Percentiles rank a stretch among this genome's conserved stretches.
Conservation (phyloP, 2,797 vertebrate species). For the Clamator glandarius region DNA sequence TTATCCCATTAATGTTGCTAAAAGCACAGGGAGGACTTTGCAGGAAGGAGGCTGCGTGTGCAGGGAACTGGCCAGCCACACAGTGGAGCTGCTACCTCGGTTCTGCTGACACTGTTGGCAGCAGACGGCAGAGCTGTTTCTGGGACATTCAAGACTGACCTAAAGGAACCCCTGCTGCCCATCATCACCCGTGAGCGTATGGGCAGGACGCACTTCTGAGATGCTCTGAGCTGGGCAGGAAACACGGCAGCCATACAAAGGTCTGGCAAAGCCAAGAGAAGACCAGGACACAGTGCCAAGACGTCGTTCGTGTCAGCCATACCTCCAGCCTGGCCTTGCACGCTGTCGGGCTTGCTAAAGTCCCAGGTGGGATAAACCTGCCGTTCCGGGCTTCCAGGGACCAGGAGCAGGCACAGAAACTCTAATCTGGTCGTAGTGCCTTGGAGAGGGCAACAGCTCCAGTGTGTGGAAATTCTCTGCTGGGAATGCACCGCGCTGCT, state of each 20-base stretch:
- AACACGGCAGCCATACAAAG: neutral
- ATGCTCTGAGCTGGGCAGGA: neutral
- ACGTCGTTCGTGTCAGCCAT: neutral
- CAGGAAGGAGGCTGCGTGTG: neutral
- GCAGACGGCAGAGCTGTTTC: neutral
- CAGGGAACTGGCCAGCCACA: neutral
- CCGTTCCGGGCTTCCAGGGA: neutral
- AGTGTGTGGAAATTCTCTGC: neutral
- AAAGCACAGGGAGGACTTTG: neutral
- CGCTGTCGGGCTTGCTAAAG: accelerated
- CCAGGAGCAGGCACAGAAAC: neutral
- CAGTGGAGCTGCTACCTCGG: conserved; percentile 18
- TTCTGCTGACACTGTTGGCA: neutral
- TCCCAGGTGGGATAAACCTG: neutral
- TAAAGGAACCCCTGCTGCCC: neutral
- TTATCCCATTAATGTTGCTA: conserved; percentile 25
- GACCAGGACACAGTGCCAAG: neutral
- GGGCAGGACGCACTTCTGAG: neutral
- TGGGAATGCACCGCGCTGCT: accelerated
- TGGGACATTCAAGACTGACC: neutral
- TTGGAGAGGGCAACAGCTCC: neutral
- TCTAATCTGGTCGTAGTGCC: neutral
- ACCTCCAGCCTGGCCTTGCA: neutral
- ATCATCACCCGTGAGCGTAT: accelerated
- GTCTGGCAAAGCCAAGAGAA: neutral